Evolutionary conservation across 2,113 vertebrate genomes (phyloP).

Genomic region (Otis tarda): DNA sequence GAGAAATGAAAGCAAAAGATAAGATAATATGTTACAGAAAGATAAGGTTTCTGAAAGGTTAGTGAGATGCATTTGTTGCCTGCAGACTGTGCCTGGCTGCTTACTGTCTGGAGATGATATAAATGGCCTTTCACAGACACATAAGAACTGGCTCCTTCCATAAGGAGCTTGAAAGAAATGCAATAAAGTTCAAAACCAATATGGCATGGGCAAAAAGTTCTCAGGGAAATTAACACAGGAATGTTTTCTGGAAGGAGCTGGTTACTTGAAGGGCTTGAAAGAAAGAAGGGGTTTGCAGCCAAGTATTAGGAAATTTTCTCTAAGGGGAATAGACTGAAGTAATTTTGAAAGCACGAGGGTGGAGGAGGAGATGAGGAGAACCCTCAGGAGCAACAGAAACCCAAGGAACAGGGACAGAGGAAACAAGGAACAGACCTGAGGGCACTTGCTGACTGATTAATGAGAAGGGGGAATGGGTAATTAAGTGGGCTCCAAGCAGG

Average conservation of each 20-base stretch:
- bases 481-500: neutral
- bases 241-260: constrained; percentile 11
- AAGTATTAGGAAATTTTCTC: constrained; percentile 22
- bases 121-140: constrained; percentile 11
- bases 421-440: neutral
- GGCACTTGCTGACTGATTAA: neutral
- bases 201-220: neutral
- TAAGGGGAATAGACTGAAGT: neutral
- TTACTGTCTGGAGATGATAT: neutral
- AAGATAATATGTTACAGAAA: neutral
- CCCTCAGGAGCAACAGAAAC: neutral
- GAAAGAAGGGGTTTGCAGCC: neutral
- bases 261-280: constrained; percentile 13
- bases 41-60: neutral
- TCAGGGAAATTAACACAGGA: constrained; percentile 22
- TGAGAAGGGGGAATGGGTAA: neutral
- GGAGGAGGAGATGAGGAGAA: neutral
- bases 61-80: neutral
- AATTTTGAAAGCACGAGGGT: neutral
- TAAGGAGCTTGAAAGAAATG: constrained; percentile 7
- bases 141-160: neutral
- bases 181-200: constrained; percentile 6
- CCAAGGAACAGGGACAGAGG: neutral
- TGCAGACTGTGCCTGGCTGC: neutral
- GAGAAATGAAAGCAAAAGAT: neutral